phyloP scores from a whole-genome alignment of 2,113 vertebrate genomes.

The Coptodon rendalli region DNA sequence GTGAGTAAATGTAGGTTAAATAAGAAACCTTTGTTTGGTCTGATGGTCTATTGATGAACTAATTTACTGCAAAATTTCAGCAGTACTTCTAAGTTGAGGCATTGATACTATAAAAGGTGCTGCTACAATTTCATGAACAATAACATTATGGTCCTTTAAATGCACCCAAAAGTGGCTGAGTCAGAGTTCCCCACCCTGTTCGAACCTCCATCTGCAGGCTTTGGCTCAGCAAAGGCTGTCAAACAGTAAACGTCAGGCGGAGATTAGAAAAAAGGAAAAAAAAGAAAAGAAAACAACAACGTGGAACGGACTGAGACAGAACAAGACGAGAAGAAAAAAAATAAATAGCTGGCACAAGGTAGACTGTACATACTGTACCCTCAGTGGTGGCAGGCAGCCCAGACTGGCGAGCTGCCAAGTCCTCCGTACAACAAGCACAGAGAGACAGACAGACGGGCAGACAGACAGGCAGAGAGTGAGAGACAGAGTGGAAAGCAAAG shows the following conservation, averaged over 20 bases:
- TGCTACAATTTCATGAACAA: background rate
- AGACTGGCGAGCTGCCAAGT: slow-evolving; percentile 78
- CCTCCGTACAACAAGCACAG: slow-evolving; percentile 81
- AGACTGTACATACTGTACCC: slow-evolving; percentile 99
- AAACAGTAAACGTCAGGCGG: slow-evolving; percentile 38
- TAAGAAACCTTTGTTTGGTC: background rate
- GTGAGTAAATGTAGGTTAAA: background rate
- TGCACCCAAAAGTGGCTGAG: slow-evolving; percentile 14
- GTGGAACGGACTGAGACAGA: slow-evolving; percentile 18
- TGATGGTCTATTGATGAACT: background rate
- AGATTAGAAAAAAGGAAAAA: slow-evolving; percentile 22
- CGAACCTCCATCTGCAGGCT: slow-evolving; percentile 18
- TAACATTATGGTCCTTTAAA: background rate
- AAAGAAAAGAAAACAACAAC: background rate
- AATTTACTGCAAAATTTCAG: background rate
- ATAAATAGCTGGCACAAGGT: slow-evolving; percentile 81
- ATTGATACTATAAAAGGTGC: background rate
- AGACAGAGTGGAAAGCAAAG: slow-evolving; percentile 37
- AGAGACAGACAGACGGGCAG: slow-evolving; percentile 5
- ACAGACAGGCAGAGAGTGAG: background rate
- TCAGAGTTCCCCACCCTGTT: slow-evolving; percentile 11
- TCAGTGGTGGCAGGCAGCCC: slow-evolving; percentile 81
- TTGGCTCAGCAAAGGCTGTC: slow-evolving; percentile 31
- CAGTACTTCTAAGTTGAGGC: background rate
- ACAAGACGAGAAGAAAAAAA: slow-evolving; percentile 28